phyloP scores from a whole-genome alignment of 1,140 invertebrate genomes.

The Mercenaria mercenaria region DNA sequence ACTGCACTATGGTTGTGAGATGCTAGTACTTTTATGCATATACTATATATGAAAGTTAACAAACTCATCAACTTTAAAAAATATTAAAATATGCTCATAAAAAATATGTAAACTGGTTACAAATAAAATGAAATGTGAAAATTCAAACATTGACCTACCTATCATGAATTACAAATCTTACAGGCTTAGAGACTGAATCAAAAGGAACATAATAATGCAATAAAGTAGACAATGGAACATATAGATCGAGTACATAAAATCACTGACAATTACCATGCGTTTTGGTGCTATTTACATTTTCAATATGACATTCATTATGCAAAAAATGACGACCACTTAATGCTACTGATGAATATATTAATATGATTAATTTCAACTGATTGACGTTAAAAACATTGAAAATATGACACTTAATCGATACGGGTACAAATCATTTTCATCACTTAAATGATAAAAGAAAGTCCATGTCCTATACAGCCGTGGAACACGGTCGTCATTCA shows the following conservation, averaged over 20 bases:
- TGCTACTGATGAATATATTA: not conserved
- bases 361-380: conserved; percentile 15
- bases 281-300: conserved; percentile 8
- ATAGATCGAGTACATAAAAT: not conserved
- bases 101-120: too few relatives aligned
- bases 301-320: not conserved
- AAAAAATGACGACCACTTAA: not conserved
- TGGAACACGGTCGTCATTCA: not conserved
- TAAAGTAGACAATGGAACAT: not conserved
- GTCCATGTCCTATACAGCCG: not conserved
- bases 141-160: too few relatives aligned
- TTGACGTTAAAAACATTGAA: not conserved
- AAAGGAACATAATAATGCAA: too few relatives aligned
- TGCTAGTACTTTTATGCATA: too few relatives aligned
- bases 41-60: too few relatives aligned
- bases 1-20: too few relatives aligned
- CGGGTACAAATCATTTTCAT: conserved; percentile 22
- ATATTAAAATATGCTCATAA: too few relatives aligned
- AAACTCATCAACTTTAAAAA: too few relatives aligned
- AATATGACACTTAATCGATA: conserved; percentile 21
- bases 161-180: too few relatives aligned
- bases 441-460: not conserved
- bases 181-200: too few relatives aligned
- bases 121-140: too few relatives aligned
- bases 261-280: not conserved